Percentiles rank a stretch among this genome's conserved stretches.
These are phyloP conservation scores for Apotomis betuletana DNA, from an alignment of 2,888 invertebrate species.

Conservation along the genomic window DNA sequence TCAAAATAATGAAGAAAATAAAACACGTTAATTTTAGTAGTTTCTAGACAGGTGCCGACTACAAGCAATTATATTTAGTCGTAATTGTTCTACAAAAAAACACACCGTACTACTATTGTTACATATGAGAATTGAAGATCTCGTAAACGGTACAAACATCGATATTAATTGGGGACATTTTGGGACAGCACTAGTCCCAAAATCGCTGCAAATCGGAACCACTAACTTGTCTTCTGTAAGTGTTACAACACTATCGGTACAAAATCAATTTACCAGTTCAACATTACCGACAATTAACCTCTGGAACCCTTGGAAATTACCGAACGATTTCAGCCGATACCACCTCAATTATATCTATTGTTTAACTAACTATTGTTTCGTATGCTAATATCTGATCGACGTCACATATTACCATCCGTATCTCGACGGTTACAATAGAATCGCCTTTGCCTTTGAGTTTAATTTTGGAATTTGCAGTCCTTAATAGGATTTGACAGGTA, in stretches of 20 bases:
- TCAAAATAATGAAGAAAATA: slow-evolving; percentile 1
- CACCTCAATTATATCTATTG: slow-evolving; percentile 62
- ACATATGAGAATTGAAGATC: not conserved
- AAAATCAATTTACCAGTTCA: slow-evolving; percentile 57
- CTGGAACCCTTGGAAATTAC: slow-evolving; percentile 38
- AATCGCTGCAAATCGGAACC: slow-evolving; percentile 5
- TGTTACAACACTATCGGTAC: slow-evolving; percentile 32
- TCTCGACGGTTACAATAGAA: slow-evolving; percentile 19
- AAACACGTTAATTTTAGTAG: not conserved
- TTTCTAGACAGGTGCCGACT: slow-evolving; percentile 1
- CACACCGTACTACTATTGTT: not conserved
- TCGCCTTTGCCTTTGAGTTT: slow-evolving; percentile 15
- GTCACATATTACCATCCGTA: slow-evolving; percentile 28
- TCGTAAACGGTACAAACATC: too few relatives aligned
- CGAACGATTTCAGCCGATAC: slow-evolving; percentile 41
- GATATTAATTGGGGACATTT: too few relatives aligned
- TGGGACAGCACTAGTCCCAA: not conserved
- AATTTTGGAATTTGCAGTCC: slow-evolving; percentile 13
- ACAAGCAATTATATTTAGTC: not conserved
- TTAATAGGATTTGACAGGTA: not conserved
- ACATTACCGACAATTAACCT: slow-evolving; percentile 57
- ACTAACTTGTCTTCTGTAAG: not conserved
- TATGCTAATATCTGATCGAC: slow-evolving; percentile 45
- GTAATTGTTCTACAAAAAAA: not conserved
- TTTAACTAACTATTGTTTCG: slow-evolving; percentile 50